These are phyloP conservation scores for Sclerurus mexicanus DNA, from an alignment of 2,113 vertebrate genomes.

Conservation along the genomic window DNA sequence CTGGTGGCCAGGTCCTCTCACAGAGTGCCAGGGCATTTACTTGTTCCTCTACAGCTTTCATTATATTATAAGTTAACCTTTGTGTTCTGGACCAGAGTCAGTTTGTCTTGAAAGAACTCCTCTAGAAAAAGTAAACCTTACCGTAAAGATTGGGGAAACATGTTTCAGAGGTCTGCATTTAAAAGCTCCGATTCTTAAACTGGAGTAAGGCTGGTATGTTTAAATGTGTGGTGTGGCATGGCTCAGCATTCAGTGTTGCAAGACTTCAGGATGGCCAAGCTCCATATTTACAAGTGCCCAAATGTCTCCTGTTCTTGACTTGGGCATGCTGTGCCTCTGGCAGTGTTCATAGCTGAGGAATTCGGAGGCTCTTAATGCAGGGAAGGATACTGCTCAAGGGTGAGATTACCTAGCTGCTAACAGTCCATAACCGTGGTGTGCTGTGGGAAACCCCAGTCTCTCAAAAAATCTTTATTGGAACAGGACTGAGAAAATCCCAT, in stretches of 20 bases:
- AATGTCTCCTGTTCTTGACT: neutral
- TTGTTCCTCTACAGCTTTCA: neutral
- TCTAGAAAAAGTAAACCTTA: neutral
- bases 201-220: neutral
- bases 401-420: neutral
- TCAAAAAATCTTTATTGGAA: neutral
- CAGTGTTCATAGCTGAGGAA: neutral
- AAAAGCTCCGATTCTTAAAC: neutral
- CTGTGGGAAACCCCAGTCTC: neutral
- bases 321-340: neutral
- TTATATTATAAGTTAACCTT: neutral
- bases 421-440: no score
- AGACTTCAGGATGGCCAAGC: neutral
- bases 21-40: neutral
- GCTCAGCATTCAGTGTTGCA: neutral
- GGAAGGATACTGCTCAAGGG: neutral
- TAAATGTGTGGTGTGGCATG: neutral
- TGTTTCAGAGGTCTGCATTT: neutral
- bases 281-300: neutral
- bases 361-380: no score
- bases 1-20: neutral
- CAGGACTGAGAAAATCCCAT: fast-evolving
- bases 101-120: neutral
- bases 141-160: neutral
- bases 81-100: neutral